Base-by-base conservation (phyloP, 2,113 vertebrate genomes). In the Hylia prasina region DNA sequence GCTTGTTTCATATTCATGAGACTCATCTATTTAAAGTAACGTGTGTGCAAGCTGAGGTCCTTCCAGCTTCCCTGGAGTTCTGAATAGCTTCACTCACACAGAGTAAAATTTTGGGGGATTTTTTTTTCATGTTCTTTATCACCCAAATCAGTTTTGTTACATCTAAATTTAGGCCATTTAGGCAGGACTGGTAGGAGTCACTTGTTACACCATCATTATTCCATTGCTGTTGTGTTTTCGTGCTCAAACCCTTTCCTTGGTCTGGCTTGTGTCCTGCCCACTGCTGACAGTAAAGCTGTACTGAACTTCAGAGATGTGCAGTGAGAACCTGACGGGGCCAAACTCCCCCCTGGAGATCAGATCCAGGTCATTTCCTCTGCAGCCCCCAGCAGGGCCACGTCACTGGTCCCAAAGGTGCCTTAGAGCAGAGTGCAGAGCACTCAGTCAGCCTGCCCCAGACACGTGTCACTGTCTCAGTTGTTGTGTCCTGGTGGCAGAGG, bases 201-300 rank as follows among this genome's bases (percentile, higher is more conserved):
- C 18, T 61, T 37, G 19, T 42, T 28, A 18, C 15, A 8, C 3
- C 57, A 11, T 14, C 40, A 57, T 75, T 66, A 8, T 45, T 63
- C n/a, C n/a, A 5, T 9, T 27, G 11, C 61, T 54, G 23, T 6
- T 33, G 13, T 25, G 20, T 28, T 61, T 39, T 25, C 37, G 6
- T 37, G 4, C n/a, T 33, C n/a, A 42, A 22, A 10, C 7, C 4
- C 2, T 1, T 35, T n/a, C 10, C 25, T 64, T 33, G 22, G 1
- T 28, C 28, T 61, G 77, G 24, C 5, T 2, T 9, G 42, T 77
- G 69, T 39, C 37, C 92, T 87, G 84, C 61, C 42, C 23, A 4
- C 30, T 2, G 15, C 51, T 47, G 51, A 9, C 73, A 48, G 0
- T 9, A 5, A 35, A 53, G 27, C n/a, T 56, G 40, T 1, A 1